phyloP scores from a whole-genome alignment of 1,140 invertebrate species.

The Diachasma alloeum region DNA sequence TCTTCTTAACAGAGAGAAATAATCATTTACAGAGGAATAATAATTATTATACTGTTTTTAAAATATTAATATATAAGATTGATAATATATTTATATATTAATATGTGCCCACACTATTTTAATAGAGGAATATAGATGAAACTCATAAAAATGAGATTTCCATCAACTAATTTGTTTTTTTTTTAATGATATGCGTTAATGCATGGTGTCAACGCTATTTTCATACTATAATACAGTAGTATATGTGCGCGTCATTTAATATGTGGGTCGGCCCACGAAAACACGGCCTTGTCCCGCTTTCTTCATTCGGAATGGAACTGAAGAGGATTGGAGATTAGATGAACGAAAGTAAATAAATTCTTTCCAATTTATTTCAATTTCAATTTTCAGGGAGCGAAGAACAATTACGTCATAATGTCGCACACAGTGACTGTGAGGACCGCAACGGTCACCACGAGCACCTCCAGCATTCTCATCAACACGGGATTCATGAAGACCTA shows the following conservation, averaged over 20 bases:
- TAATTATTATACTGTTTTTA: too few species aligned
- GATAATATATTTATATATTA: too few species aligned
- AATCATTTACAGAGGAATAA: background rate
- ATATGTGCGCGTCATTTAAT: background rate
- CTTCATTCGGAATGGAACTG: background rate
- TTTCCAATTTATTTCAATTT: background rate
- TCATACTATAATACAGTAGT: background rate
- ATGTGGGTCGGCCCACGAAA: slow-evolving; percentile 41
- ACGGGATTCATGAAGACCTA: slow-evolving; percentile 77
- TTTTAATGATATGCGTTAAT: background rate
- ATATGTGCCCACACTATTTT: too few species aligned
- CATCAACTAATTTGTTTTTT: too few species aligned
- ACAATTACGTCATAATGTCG: slow-evolving; percentile 69
- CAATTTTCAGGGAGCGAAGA: background rate
- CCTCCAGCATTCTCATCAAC: slow-evolving; percentile 78
- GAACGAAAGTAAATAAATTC: background rate
- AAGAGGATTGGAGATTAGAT: too few species aligned
- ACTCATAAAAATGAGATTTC: too few species aligned
- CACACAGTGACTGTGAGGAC: slow-evolving; percentile 84
- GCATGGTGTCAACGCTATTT: slow-evolving; percentile 27
- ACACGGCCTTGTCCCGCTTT: slow-evolving; percentile 45
- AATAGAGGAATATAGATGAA: too few species aligned
- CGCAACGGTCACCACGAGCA: slow-evolving; percentile 80
- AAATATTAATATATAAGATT: too few species aligned
- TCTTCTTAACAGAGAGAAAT: background rate